phyloP scores from a whole-genome alignment of 2,797 vertebrate genomes.

The Centroberyx gerrardi region DNA sequence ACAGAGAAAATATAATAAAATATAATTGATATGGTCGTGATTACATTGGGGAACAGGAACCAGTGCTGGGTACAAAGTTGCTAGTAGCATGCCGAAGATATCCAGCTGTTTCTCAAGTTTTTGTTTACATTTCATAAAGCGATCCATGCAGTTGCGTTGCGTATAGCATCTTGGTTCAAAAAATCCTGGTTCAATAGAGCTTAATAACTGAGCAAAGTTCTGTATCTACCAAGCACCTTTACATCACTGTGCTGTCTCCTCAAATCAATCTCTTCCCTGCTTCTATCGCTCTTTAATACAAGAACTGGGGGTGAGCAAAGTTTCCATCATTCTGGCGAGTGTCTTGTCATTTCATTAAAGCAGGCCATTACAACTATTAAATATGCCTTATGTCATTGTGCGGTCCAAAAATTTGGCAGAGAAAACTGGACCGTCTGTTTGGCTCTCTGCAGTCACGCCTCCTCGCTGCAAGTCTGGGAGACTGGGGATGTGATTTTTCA shows the following conservation, averaged over 20 bases:
- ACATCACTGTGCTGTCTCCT: not conserved
- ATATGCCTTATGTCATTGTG: slow-evolving; percentile 13
- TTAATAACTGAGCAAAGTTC: slow-evolving; percentile 1
- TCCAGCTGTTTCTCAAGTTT: not conserved
- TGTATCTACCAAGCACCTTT: not conserved
- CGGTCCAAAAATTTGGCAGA: slow-evolving; percentile 17
- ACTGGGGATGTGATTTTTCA: too few species aligned
- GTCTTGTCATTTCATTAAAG: slow-evolving; percentile 35
- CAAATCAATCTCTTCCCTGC: not conserved
- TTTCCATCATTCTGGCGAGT: slow-evolving; percentile 7
- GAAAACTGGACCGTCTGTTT: slow-evolving; percentile 14
- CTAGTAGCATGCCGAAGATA: too few species aligned
- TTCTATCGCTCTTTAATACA: not conserved
- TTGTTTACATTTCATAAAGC: not conserved
- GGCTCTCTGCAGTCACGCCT: not conserved
- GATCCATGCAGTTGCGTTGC: not conserved
- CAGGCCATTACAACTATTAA: slow-evolving; percentile 29
- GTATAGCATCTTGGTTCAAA: not conserved
- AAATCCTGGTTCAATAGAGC: not conserved
- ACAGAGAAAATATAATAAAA: slow-evolving; percentile 20
- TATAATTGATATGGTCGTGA: slow-evolving; percentile 31
- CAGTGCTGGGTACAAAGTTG: too few species aligned
- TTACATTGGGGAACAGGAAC: slow-evolving; percentile 33
- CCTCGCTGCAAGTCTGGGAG: too few species aligned
- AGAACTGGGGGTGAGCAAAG: not conserved